A percentile compares a stretch with the other conserved stretches of the same genome.
Conservation (phyloP, 2,113 vertebrate genomes). For the Chaetura pelagica region DNA sequence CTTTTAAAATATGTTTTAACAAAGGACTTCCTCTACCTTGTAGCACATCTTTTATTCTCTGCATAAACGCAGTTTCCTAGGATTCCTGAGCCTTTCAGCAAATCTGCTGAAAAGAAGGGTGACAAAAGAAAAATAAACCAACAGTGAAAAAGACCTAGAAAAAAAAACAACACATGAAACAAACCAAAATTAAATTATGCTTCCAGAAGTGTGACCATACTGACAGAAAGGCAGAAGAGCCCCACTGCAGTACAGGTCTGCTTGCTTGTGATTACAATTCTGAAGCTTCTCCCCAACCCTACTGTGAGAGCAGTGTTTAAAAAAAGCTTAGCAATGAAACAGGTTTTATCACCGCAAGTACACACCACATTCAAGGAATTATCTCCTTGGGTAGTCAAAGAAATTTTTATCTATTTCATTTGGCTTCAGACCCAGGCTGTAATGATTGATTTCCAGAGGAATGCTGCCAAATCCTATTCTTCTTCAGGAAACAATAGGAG, state of each 20-base stretch:
- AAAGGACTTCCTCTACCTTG: not conserved
- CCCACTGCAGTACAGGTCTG: not conserved
- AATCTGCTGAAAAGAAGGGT: not conserved
- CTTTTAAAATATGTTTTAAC: not conserved
- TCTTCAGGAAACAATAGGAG: not conserved
- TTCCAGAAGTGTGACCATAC: not conserved
- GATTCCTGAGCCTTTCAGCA: not conserved
- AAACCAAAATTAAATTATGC: not conserved
- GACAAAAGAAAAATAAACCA: not conserved
- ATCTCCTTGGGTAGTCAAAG: not conserved
- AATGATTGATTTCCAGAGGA: constrained; percentile 2
- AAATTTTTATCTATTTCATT: constrained; percentile 4
- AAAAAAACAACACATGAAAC: not conserved
- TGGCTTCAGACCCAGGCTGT: not conserved
- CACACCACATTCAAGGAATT: not conserved
- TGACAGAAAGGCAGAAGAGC: not conserved
- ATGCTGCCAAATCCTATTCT: not conserved
- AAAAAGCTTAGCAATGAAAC: constrained; percentile 2
- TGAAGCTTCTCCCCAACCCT: not conserved
- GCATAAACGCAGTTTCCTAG: not conserved
- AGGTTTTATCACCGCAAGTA: constrained; percentile 12
- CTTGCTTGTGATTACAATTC: not conserved
- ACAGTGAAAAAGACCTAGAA: not conserved
- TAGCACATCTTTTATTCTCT: not conserved
- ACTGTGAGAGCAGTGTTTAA: not conserved